Conservation (phyloP, 1,140 invertebrate species). For the Neodiprion pinetum region DNA sequence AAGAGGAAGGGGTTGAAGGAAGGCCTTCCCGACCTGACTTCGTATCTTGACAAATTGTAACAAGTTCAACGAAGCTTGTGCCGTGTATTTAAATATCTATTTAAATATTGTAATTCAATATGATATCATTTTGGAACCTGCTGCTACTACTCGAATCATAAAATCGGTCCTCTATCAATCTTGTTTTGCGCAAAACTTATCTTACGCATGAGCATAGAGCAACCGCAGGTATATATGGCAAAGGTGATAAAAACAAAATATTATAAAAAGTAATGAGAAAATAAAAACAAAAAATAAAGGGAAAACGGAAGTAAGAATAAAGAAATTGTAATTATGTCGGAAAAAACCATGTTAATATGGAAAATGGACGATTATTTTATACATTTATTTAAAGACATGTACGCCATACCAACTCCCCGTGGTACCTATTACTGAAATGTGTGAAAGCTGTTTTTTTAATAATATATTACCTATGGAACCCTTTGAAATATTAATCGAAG, state of each 20-base stretch:
- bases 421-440: constrained; percentile 35
- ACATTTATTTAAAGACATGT: constrained; percentile 54
- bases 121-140: constrained; percentile 42
- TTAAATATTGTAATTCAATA: constrained; percentile 60
- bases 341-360: constrained; percentile 28
- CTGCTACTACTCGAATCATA: constrained; percentile 40
- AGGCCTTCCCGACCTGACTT: constrained; percentile 89
- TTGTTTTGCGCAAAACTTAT: constrained; percentile 44
- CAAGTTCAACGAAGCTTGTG: constrained; percentile 47
- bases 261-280: neutral
- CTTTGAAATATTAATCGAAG: neutral
- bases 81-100: constrained; percentile 58
- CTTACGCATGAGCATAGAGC: neutral
- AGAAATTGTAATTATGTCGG: constrained; percentile 51
- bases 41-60: constrained; percentile 97
- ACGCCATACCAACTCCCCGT: constrained; percentile 35
- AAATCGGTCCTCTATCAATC: constrained; percentile 50
- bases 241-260: constrained; percentile 3
- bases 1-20: constrained; percentile 99
- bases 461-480: neutral
- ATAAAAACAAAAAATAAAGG: neutral
- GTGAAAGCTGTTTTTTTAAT: neutral
- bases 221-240: neutral
- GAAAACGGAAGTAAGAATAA: constrained; percentile 14
- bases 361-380: constrained; percentile 49